A percentile compares a stretch with the other conserved stretches of the same genome.
phyloP scores from a whole-genome alignment of 2,888 invertebrate genomes.

The Aspidiotus rigidus region DNA sequence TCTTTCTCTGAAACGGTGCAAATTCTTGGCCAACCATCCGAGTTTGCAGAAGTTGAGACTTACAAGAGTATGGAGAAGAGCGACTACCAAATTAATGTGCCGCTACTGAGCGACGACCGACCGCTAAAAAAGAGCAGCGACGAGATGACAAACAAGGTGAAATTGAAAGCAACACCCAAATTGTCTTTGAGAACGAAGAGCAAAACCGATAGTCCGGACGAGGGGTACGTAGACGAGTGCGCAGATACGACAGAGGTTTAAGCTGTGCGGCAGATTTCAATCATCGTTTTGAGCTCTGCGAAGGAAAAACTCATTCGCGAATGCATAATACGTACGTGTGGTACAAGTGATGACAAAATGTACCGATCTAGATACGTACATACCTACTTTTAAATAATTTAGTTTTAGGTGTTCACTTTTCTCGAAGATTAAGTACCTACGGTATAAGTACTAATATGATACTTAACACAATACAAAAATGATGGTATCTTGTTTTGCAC shows the following conservation, averaged over 20 bases:
- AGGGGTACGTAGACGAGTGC: conserved; percentile 74
- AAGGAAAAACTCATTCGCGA: no score
- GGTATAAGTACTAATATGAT: no score
- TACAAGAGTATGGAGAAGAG: conserved; percentile 5
- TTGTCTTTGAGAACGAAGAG: conserved; percentile 44
- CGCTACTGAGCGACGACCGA: conserved; percentile 12
- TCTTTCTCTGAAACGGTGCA: conserved; percentile 27
- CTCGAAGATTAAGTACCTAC: no score
- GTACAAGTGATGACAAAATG: no score
- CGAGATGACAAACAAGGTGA: not conserved
- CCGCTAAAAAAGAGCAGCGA: conserved; percentile 3
- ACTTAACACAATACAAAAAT: no score
- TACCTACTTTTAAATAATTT: no score
- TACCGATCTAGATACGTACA: no score
- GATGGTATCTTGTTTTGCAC: no score
- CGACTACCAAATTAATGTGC: conserved; percentile 26
- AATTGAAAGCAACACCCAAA: conserved; percentile 22
- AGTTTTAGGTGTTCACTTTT: no score
- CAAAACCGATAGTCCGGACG: conserved; percentile 64
- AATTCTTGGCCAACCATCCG: conserved; percentile 37
- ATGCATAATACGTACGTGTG: no score
- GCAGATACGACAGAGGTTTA: conserved; percentile 45
- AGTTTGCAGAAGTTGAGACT: conserved; percentile 31
- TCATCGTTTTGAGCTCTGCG: no score
- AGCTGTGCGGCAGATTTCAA: not conserved